phyloP scores from a whole-genome alignment of 1,140 invertebrate genomes.

The Calycopis cecrops region DNA sequence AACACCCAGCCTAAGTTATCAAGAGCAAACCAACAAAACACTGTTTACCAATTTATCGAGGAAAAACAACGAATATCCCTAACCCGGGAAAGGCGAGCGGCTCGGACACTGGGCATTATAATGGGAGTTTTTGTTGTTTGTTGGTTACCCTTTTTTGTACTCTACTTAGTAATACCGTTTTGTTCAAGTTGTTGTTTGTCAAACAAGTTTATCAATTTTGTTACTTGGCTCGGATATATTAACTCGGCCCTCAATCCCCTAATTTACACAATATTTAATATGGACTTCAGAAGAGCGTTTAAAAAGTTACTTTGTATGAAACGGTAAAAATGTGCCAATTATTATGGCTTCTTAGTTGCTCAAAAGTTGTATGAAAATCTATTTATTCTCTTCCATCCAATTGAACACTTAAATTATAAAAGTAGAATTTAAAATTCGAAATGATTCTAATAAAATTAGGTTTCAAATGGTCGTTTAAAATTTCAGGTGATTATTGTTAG shows the following conservation, averaged over 20 bases:
- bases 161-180: constrained; percentile 94
- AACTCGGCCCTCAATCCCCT: constrained; percentile 98
- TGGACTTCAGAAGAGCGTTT: constrained; percentile 96
- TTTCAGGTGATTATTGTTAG: constrained; percentile 3
- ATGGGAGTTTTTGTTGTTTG: constrained; percentile 97
- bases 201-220: constrained; percentile 88
- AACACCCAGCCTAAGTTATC: constrained; percentile 26
- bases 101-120: constrained; percentile 93
- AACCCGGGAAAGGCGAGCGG: constrained; percentile 93
- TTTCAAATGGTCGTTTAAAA: background rate
- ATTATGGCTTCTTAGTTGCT: too few species aligned
- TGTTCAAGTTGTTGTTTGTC: constrained; percentile 87
- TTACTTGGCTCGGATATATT: constrained; percentile 98
- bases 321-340: constrained; percentile 32
- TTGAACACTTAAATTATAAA: background rate
- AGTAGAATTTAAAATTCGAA: constrained; percentile 3
- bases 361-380: too few species aligned
- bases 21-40: constrained; percentile 68
- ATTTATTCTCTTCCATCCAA: constrained; percentile 8
- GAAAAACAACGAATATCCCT: constrained; percentile 95
- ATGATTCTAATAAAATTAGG: background rate
- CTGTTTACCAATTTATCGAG: constrained; percentile 93
- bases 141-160: constrained; percentile 97
- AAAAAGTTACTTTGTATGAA: constrained; percentile 87
- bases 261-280: constrained; percentile 98